Evolutionary conservation across 2,113 vertebrate genomes (phyloP).

Genomic region (Burhinus oedicnemus): DNA sequence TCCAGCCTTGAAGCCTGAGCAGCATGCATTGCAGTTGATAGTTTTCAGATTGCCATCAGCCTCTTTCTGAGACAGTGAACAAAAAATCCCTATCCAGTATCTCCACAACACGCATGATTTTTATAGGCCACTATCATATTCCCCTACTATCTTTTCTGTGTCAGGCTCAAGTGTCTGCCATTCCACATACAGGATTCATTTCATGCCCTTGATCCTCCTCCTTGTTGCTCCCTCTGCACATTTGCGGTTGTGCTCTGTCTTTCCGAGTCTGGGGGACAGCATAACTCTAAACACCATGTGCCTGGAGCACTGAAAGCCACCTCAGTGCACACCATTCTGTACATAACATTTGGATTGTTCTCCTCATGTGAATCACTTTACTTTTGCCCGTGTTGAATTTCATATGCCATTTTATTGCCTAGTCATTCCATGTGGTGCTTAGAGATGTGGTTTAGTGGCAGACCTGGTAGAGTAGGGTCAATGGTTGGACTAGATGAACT

Average conservation of each 20-base stretch:
- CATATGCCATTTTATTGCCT: not conserved
- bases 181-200: not conserved
- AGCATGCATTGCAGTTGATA: not conserved
- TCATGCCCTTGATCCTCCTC: not conserved
- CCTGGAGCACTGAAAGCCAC: not conserved
- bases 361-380: not conserved
- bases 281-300: rapidly evolving
- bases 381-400: not conserved
- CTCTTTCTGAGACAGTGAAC: not conserved
- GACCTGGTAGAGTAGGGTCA: no score
- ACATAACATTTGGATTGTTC: not conserved
- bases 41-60: not conserved
- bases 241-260: not conserved
- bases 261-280: not conserved
- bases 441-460: no score
- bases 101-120: not conserved
- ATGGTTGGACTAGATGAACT: no score
- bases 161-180: not conserved
- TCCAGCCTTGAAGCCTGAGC: not conserved
- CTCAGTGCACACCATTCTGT: not conserved
- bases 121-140: not conserved
- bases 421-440: not conserved
- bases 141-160: not conserved
- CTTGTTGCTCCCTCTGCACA: not conserved
- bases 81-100: not conserved